Conservation (phyloP, 2,797 vertebrate genomes). For the Sitta carolinensis region DNA sequence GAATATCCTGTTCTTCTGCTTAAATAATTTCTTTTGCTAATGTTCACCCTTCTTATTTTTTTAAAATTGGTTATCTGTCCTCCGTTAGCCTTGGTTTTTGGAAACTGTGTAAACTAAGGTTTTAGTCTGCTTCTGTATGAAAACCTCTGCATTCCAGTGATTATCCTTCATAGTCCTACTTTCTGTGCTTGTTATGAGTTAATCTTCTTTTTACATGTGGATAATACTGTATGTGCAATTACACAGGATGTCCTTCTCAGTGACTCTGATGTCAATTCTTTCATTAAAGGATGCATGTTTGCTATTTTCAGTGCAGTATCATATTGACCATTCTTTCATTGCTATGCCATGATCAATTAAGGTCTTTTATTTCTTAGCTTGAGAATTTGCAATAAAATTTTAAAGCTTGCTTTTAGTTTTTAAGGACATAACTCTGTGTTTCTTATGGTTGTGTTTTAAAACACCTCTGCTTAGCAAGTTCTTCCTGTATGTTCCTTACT, state of each 20-base stretch:
- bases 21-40: neutral
- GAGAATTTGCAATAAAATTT: neutral
- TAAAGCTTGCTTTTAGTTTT: neutral
- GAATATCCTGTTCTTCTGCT: neutral
- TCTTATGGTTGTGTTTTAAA: neutral
- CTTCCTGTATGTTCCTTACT: neutral
- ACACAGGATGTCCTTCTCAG: neutral
- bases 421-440: neutral
- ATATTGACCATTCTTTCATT: neutral
- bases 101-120: conserved; percentile 5
- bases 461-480: accelerated
- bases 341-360: accelerated
- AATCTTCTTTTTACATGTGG: conserved; percentile 49
- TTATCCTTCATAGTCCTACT: conserved; percentile 60
- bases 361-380: neutral
- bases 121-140: conserved; percentile 42
- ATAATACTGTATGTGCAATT: conserved; percentile 6
- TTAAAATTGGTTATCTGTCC: neutral
- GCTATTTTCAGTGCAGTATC: neutral
- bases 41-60: neutral
- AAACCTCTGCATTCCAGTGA: conserved; percentile 23
- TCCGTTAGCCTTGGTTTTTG: conserved; percentile 2
- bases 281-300: neutral
- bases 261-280: neutral
- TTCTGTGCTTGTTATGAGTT: conserved; percentile 45